Evolutionary conservation across 2,888 invertebrate genomes (phyloP), one percentile per base, ranked within the genome.

Genomic region (Agrilus cyanescens): DNA sequence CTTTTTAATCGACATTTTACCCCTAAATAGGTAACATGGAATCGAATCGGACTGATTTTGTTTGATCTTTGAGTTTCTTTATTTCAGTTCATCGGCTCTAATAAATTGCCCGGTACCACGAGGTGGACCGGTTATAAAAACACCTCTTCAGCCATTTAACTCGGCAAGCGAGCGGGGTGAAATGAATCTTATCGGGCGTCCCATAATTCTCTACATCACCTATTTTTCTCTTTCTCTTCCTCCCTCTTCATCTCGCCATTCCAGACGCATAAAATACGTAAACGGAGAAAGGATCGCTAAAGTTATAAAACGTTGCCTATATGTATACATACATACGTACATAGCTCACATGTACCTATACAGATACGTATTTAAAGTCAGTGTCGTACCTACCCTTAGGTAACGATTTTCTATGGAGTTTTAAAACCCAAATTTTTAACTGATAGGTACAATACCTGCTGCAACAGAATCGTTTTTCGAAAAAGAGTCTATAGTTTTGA

Each of bases 131-230:
- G 58, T 61, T 60, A 61, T 60, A 61, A 62, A 62, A 61, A 61
- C 61, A 59, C 58, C 59, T 59, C 61, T 58, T 56, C 60, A 60
- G 58, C 61, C 62, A 63, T 63, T 63, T 63, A 63, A 62, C 58
- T 56, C 57, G 51, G 53, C 50, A 53, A 57, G 57, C 57, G 51
- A 46, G 50, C 49, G 51, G 54, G 56, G 59, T 61, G 66, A 67
- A 69, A 69, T 68, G 68, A 68, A 68, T 67, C 68, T 68, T 69
- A 68, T 69, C 68, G 67, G 65, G 62, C 65, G 62, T 66, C 66
- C 68, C 67, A 68, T 69, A 69, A 68, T 65, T 69, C 67, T 68
- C 62, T 64, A 63, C 67, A 67, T 67, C 68, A 66, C 67, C 68
- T 67, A 66, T 65, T 67, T 67, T 65, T 67, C 66, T 66, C 62